These are phyloP conservation scores for Pangasius macronema DNA, from an alignment of 2,797 vertebrate species.

Conservation along the genomic window DNA sequence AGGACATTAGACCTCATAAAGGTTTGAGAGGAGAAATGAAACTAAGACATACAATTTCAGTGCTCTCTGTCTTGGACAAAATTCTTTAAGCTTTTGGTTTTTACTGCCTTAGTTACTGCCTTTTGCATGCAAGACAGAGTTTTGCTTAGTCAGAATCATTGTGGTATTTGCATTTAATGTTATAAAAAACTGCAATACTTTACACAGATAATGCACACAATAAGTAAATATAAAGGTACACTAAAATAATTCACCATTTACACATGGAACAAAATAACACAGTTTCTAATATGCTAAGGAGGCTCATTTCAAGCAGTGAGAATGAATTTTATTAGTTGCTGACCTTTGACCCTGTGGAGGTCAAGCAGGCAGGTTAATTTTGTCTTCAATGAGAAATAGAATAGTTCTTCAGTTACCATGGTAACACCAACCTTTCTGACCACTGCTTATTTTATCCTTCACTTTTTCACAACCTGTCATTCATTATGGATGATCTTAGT, in stretches of 20 bases:
- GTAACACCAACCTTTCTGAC: background rate
- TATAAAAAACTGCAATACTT: background rate
- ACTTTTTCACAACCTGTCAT: background rate
- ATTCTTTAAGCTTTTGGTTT: background rate
- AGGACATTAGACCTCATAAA: background rate
- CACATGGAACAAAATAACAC: background rate
- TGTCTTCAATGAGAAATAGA: background rate
- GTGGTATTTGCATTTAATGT: background rate
- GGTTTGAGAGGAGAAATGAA: background rate
- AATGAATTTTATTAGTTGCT: background rate
- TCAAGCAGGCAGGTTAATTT: background rate
- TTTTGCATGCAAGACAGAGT: background rate
- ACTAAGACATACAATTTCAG: background rate
- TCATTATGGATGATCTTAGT: background rate
- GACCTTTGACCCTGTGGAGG: constrained; percentile 13
- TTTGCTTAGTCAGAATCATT: background rate
- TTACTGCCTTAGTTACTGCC: background rate
- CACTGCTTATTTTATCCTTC: background rate
- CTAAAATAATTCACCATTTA: background rate
- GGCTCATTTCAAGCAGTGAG: background rate
- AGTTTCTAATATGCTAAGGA: background rate
- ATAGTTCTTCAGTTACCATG: constrained; percentile 5
- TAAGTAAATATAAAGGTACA: background rate
- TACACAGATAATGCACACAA: background rate
- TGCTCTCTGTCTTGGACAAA: background rate